Evolutionary conservation across 2,888 invertebrate genomes (phyloP).

Genomic region (Trichopria drosophilae): DNA sequence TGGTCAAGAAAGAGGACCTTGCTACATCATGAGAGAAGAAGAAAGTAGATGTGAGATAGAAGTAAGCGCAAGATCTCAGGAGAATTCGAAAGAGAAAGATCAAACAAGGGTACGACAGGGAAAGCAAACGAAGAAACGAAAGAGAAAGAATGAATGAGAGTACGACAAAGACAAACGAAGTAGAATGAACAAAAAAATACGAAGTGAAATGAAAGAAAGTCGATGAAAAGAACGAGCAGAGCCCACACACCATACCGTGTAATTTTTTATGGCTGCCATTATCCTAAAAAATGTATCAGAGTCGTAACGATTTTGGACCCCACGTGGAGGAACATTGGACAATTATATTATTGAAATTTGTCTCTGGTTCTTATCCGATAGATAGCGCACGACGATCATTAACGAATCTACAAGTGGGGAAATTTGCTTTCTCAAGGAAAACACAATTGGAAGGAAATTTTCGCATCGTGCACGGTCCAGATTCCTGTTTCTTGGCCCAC

Average conservation of each 20-base stretch:
- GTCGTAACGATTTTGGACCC: constrained; percentile 22
- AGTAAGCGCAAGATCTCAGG: constrained; percentile 8
- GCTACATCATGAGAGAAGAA: constrained; percentile 11
- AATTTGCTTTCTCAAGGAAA: no score
- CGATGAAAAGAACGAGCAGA: constrained; percentile 17
- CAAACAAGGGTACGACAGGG: constrained; percentile 14
- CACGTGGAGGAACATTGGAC: constrained; percentile 5
- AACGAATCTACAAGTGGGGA: no score
- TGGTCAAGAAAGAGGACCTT: neutral
- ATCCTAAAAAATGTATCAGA: constrained; percentile 43
- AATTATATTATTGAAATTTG: neutral
- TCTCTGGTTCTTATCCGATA: constrained; percentile 4
- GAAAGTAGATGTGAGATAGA: constrained; percentile 12
- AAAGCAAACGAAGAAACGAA: constrained; percentile 20
- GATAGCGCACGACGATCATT: constrained; percentile 9
- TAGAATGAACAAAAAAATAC: no score
- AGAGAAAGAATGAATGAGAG: constrained; percentile 19
- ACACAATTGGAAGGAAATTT: no score
- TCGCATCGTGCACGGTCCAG: constrained; percentile 46
- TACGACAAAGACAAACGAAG: constrained; percentile 19
- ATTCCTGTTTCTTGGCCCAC: constrained; percentile 28
- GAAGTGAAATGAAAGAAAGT: neutral
- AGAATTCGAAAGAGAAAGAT: constrained; percentile 6
- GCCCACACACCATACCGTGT: constrained; percentile 39
- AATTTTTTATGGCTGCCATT: constrained; percentile 44